These are phyloP conservation scores for Percopsis omiscomaycus DNA, from an alignment of 2,797 vertebrate species.

Conservation along the genomic window DNA sequence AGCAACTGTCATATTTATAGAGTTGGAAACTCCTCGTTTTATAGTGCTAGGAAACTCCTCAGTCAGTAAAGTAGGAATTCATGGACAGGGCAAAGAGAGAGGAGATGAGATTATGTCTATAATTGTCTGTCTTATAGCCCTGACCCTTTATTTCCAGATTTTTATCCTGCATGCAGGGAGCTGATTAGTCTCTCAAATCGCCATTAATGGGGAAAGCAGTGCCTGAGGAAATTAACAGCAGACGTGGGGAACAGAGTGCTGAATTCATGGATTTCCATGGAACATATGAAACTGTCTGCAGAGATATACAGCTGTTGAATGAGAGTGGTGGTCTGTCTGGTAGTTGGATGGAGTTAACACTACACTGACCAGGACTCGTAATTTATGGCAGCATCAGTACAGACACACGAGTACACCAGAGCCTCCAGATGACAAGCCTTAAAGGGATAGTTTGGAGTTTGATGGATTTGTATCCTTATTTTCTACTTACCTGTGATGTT, in stretches of 20 bases:
- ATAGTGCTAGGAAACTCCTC: conserved; percentile 29
- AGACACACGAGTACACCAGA: too few relatives aligned
- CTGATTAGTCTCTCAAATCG: conserved; percentile 38
- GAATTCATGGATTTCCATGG: conserved; percentile 45
- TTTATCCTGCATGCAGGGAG: conserved; percentile 4
- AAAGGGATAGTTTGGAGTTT: too few relatives aligned
- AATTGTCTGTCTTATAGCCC: conserved; percentile 34
- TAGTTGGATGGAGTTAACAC: not conserved
- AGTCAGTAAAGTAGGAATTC: conserved; percentile 37
- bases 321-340: not conserved
- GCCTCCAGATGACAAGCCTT: too few relatives aligned
- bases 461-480: too few relatives aligned
- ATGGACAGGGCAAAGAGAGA: conserved; percentile 14
- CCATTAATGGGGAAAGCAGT: conserved; percentile 59
- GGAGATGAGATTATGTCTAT: conserved; percentile 51
- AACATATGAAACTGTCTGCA: conserved; percentile 28
- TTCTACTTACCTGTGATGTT: too few relatives aligned
- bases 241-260: conserved; percentile 35
- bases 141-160: conserved; percentile 42
- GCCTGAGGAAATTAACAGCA: conserved; percentile 40
- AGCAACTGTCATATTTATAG: conserved; percentile 8
- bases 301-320: conserved; percentile 19
- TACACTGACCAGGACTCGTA: too few relatives aligned
- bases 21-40: not conserved
- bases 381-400: too few relatives aligned